Evolutionary conservation across 1,140 invertebrate species (phyloP).

Genomic region (Berghia stephanieae): DNA sequence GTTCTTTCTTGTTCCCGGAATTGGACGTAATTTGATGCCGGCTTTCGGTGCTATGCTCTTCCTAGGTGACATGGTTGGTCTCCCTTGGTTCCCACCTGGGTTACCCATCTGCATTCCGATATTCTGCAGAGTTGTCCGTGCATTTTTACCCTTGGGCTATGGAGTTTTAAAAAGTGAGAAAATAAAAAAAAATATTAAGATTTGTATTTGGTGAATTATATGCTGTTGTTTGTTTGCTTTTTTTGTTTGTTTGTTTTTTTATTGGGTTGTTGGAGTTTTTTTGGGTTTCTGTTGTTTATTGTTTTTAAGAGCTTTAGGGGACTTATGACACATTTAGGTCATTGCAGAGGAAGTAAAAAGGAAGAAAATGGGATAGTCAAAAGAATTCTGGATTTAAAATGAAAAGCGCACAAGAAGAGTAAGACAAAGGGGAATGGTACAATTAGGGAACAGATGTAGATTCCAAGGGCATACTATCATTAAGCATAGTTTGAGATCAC

Average conservation of each 20-base stretch:
- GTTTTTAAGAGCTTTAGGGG: neutral
- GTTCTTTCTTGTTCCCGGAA: slow-evolving; percentile 25
- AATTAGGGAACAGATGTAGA: no score
- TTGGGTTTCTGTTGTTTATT: neutral
- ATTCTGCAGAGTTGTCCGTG: slow-evolving; percentile 45
- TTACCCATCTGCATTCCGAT: slow-evolving; percentile 45
- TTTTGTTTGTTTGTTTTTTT: neutral
- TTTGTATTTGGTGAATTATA: neutral
- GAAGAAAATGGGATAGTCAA: no score
- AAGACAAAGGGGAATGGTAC: no score
- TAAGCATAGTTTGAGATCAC: no score
- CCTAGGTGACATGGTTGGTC: slow-evolving; percentile 26
- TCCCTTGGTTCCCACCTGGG: neutral
- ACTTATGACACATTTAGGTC: no score
- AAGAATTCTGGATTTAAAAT: no score
- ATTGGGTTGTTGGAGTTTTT: neutral
- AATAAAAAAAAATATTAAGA: neutral
- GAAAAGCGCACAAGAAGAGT: no score
- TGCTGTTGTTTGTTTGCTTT: neutral
- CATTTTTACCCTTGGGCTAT: slow-evolving; percentile 30
- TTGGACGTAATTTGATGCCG: slow-evolving; percentile 18
- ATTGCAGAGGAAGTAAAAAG: no score
- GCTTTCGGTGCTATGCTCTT: slow-evolving; percentile 24
- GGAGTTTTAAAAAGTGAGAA: no score
- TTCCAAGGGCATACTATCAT: no score